These are phyloP conservation scores for Ectemnius lituratus DNA, from an alignment of 2,888 invertebrate genomes.

Conservation along the genomic window DNA sequence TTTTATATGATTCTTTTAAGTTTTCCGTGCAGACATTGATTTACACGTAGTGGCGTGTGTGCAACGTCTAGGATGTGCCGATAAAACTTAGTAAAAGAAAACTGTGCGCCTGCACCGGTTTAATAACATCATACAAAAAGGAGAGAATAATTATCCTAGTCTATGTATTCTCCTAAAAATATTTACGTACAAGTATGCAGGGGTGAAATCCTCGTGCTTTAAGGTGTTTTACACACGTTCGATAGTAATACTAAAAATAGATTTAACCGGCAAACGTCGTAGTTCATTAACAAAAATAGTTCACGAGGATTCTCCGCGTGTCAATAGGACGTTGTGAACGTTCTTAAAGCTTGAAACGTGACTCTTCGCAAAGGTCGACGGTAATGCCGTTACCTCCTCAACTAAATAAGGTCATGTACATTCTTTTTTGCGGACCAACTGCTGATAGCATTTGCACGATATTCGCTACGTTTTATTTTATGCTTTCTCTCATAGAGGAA, in stretches of 20 bases:
- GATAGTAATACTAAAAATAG: conserved; percentile 38
- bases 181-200: conserved; percentile 29
- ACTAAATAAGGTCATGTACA: conserved; percentile 2
- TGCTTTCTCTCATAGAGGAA: too few species aligned
- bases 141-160: neutral
- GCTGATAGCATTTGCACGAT: neutral
- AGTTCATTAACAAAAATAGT: conserved; percentile 9
- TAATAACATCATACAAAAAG: too few species aligned
- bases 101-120: too few species aligned
- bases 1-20: too few species aligned
- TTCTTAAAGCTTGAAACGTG: conserved; percentile 34
- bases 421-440: neutral
- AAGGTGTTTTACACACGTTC: conserved; percentile 16
- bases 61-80: too few species aligned
- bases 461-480: neutral
- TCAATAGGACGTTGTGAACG: too few species aligned
- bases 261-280: conserved; percentile 9
- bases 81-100: too few species aligned
- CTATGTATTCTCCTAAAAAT: conserved; percentile 1
- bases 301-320: neutral
- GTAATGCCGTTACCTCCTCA: conserved; percentile 14
- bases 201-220: conserved; percentile 15
- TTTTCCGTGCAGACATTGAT: too few species aligned
- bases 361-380: conserved; percentile 17
- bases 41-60: too few species aligned